phyloP scores from a whole-genome alignment of 2,888 invertebrate genomes.

The Lacanobia oleracea region DNA sequence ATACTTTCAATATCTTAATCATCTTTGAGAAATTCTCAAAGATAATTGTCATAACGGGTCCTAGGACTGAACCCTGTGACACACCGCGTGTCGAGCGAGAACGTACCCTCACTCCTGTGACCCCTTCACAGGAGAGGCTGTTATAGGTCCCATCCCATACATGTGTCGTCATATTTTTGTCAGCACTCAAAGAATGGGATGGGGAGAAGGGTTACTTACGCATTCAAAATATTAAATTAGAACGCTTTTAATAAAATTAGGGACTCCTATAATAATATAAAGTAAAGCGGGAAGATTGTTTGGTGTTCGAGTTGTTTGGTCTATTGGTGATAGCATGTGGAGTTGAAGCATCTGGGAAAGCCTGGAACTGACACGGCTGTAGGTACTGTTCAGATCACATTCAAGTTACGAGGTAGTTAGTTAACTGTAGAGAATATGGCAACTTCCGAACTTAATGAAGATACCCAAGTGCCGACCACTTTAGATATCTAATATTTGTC shows the following conservation, averaged over 20 bases:
- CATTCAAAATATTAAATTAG: conserved; percentile 28
- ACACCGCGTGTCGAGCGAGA: background rate
- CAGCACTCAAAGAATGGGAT: background rate
- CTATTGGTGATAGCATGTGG: background rate
- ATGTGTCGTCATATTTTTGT: conserved; percentile 33
- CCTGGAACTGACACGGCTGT: too few species aligned
- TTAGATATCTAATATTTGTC: too few species aligned
- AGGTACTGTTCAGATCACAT: conserved; percentile 1
- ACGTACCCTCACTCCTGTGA: conserved; percentile 5
- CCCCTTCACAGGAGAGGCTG: conserved; percentile 5
- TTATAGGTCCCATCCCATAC: background rate
- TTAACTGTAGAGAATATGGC: background rate
- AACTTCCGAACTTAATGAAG: background rate
- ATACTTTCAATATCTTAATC: too few species aligned
- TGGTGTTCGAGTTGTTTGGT: background rate
- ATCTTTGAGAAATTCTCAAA: too few species aligned
- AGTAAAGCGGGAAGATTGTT: background rate
- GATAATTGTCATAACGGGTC: conserved; percentile 7
- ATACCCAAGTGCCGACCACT: background rate
- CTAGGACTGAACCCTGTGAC: conserved; percentile 16
- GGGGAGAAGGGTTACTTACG: conserved; percentile 23
- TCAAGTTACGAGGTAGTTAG: background rate
- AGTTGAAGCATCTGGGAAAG: background rate
- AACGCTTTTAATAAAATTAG: conserved; percentile 10
- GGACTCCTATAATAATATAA: background rate